Evolutionary conservation across 2,888 invertebrate species (phyloP).

Genomic region (Melieria crassipennis): DNA sequence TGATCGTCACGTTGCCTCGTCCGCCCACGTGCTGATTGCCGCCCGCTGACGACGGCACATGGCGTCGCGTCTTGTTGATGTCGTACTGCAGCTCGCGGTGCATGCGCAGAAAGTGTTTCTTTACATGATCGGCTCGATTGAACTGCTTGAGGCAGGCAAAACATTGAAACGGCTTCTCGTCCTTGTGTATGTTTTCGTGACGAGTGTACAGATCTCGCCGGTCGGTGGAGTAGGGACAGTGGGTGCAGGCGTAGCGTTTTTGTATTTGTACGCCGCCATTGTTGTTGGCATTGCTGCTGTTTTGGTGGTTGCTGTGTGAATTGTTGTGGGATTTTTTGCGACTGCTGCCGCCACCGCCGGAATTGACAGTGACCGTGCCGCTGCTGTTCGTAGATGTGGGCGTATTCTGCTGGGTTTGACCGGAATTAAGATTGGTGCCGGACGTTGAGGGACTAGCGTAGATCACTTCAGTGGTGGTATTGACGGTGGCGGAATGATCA

Average conservation of each 20-base stretch:
- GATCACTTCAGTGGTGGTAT: slow-evolving; percentile 51
- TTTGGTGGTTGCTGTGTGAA: slow-evolving; percentile 41
- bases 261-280: slow-evolving; percentile 63
- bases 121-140: slow-evolving; percentile 93
- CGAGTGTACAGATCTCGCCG: slow-evolving; percentile 89
- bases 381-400: slow-evolving; percentile 45
- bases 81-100: slow-evolving; percentile 91
- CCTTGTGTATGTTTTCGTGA: slow-evolving; percentile 92
- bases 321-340: slow-evolving; percentile 52
- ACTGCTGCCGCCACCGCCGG: slow-evolving; percentile 42
- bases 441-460: slow-evolving; percentile 61
- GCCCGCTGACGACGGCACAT: slow-evolving; percentile 60
- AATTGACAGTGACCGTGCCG: slow-evolving; percentile 46
- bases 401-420: slow-evolving; percentile 50
- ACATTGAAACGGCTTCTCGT: slow-evolving; percentile 93
- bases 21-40: slow-evolving; percentile 45
- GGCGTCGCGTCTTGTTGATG: slow-evolving; percentile 79
- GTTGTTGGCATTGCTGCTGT: slow-evolving; percentile 49
- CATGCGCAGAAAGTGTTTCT: slow-evolving; percentile 92
- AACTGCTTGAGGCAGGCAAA: slow-evolving; percentile 93
- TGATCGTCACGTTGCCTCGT: slow-evolving; percentile 64
- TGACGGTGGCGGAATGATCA: slow-evolving; percentile 47
- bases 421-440: slow-evolving; percentile 37
- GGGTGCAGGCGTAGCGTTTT: slow-evolving; percentile 86
- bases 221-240: slow-evolving; percentile 92